Percentiles rank a stretch among this genome's conserved stretches.
phyloP scores from a whole-genome alignment of 2,797 vertebrate species.

The Selene dorsalis region DNA sequence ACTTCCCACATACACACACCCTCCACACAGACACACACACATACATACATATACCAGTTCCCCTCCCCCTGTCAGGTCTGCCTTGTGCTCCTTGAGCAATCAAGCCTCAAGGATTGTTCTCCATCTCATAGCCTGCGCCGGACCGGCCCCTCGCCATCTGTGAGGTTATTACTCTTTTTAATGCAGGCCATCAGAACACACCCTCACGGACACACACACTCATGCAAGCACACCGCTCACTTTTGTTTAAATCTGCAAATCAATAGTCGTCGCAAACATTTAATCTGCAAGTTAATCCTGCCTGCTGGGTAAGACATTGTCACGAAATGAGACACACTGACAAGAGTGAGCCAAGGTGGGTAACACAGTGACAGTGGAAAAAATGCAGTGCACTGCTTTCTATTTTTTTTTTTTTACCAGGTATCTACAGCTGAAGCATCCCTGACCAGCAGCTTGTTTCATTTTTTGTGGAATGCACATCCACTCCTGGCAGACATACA shows the following conservation, averaged over 20 bases:
- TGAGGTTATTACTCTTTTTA: conserved; percentile 83
- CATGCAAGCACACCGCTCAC: conserved; percentile 64
- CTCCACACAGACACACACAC: conserved; percentile 28
- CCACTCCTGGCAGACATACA: conserved; percentile 3
- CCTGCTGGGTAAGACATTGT: conserved; percentile 58
- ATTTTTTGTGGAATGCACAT: neutral
- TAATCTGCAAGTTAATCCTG: conserved; percentile 78
- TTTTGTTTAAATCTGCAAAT: conserved; percentile 78
- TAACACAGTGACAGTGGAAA: neutral
- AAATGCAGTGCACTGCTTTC: neutral
- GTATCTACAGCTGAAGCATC: conserved; percentile 6
- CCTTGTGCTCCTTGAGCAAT: conserved; percentile 85
- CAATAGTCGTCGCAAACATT: conserved; percentile 79
- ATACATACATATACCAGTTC: conserved; percentile 40
- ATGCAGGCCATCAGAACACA: conserved; percentile 76
- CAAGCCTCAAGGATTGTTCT: conserved; percentile 84
- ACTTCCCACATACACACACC: conserved; percentile 41
- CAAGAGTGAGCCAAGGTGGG: conserved; percentile 26
- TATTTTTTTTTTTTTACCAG: conserved; percentile 4
- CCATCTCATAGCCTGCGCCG: conserved; percentile 78
- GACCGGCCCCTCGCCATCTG: conserved; percentile 85
- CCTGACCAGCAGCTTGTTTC: neutral
- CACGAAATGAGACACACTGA: conserved; percentile 48
- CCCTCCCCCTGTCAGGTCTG: conserved; percentile 80
- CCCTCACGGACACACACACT: conserved; percentile 56